Conservation (phyloP, 2,888 invertebrate species). For the Drosophila algonquin region DNA sequence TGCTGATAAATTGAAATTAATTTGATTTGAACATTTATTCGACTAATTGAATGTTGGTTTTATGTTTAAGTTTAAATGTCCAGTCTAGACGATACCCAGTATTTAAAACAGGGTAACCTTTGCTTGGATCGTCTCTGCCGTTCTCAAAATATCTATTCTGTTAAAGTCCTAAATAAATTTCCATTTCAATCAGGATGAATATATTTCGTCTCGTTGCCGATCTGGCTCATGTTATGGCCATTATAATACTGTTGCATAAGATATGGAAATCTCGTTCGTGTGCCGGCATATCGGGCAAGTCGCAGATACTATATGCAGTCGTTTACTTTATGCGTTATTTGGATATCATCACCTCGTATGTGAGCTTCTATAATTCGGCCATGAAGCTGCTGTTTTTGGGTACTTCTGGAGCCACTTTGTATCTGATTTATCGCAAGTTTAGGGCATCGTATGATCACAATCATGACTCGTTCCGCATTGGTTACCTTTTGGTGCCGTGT, state of each 20-base stretch:
- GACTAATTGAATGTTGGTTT: background rate
- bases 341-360: slow-evolving; percentile 96
- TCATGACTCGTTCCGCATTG: slow-evolving; percentile 99
- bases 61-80: background rate
- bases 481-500: slow-evolving; percentile 95
- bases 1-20: slow-evolving; percentile 30
- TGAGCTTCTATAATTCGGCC: slow-evolving; percentile 96
- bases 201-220: slow-evolving; percentile 98
- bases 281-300: slow-evolving; percentile 99
- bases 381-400: slow-evolving; percentile 98
- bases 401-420: slow-evolving; percentile 95
- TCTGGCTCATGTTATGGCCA: slow-evolving; percentile 97
- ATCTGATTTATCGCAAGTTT: slow-evolving; percentile 98
- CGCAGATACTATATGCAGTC: slow-evolving; percentile 96
- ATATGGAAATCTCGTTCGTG: slow-evolving; percentile 99
- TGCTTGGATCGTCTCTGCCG: too few species aligned
- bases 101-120: too few species aligned
- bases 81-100: too few species aligned
- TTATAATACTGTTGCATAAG: slow-evolving; percentile 96
- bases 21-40: slow-evolving; percentile 17
- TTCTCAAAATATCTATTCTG: too few species aligned
- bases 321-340: slow-evolving; percentile 97
- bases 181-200: slow-evolving; percentile 89
- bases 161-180: slow-evolving; percentile 27
- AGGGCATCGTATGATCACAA: slow-evolving; percentile 98